phyloP scores from a whole-genome alignment of 2,113 vertebrate species.

The Dasyornis broadbenti region DNA sequence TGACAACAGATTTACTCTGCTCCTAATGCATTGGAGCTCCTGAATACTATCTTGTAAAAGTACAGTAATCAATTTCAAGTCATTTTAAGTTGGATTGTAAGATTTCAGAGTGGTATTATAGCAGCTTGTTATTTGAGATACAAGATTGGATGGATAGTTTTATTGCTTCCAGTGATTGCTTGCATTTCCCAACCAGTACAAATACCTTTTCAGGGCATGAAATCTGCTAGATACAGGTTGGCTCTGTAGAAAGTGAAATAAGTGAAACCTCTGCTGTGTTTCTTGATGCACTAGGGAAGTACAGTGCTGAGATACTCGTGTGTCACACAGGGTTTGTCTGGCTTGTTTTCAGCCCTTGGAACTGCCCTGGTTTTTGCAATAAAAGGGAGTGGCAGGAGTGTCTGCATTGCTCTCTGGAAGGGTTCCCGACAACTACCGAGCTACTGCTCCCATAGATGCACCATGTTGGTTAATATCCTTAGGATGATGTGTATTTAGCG shows the following conservation, averaged over 20 bases:
- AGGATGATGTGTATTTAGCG: background rate
- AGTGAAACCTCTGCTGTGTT: background rate
- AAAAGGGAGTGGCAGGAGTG: background rate
- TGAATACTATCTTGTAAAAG: background rate
- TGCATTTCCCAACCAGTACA: background rate
- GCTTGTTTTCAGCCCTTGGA: background rate
- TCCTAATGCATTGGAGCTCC: background rate
- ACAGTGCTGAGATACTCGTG: background rate
- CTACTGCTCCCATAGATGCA: background rate
- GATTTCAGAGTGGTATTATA: background rate
- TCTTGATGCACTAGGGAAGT: background rate
- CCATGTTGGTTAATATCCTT: background rate
- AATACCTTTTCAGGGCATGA: background rate
- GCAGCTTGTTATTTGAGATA: background rate
- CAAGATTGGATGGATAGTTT: background rate
- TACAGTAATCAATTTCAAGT: background rate
- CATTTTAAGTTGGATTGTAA: background rate
- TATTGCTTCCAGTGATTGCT: background rate
- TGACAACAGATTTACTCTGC: background rate
- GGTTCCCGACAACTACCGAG: background rate
- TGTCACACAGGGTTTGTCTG: background rate
- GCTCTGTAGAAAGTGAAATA: background rate
- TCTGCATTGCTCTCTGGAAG: background rate
- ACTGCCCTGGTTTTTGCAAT: background rate
- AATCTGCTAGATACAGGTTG: background rate